These are phyloP conservation scores for Catocala fraxini DNA, from an alignment of 2,888 invertebrate species.

Conservation along the genomic window DNA sequence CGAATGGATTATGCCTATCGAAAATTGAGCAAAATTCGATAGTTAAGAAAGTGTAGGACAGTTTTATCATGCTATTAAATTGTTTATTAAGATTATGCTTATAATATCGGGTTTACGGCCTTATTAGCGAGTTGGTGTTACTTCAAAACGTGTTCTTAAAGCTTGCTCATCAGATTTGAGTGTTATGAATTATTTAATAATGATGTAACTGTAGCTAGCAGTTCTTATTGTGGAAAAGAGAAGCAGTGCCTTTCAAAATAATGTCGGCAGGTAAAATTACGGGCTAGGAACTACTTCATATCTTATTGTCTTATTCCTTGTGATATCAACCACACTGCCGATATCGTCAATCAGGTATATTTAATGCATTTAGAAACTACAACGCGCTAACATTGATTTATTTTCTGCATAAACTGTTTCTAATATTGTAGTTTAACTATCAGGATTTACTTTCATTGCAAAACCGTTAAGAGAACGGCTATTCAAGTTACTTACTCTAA, in stretches of 20 bases:
- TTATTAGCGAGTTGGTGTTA: conserved; percentile 35
- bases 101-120: conserved; percentile 29
- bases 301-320: no score
- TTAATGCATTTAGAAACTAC: not conserved
- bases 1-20: conserved; percentile 23
- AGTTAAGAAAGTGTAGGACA: conserved; percentile 30
- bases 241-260: no score
- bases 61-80: conserved; percentile 31
- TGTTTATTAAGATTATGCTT: conserved; percentile 31
- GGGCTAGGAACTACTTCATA: no score
- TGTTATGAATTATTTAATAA: conserved; percentile 12
- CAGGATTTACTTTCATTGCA: conserved; percentile 8
- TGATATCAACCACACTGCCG: no score
- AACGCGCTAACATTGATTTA: not conserved
- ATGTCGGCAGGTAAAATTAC: no score
- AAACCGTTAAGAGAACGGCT: conserved; percentile 18
- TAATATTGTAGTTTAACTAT: not conserved
- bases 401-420: not conserved
- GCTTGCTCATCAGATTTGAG: conserved; percentile 15
- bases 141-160: conserved; percentile 26
- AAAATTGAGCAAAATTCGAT: conserved; percentile 49
- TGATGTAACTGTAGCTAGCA: conserved; percentile 4
- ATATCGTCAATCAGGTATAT: not conserved
- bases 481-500: conserved; percentile 3
- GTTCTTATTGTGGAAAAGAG: not conserved